Base-by-base conservation (phyloP, 1,140 invertebrate species). In the Sycobia sp. region DNA sequence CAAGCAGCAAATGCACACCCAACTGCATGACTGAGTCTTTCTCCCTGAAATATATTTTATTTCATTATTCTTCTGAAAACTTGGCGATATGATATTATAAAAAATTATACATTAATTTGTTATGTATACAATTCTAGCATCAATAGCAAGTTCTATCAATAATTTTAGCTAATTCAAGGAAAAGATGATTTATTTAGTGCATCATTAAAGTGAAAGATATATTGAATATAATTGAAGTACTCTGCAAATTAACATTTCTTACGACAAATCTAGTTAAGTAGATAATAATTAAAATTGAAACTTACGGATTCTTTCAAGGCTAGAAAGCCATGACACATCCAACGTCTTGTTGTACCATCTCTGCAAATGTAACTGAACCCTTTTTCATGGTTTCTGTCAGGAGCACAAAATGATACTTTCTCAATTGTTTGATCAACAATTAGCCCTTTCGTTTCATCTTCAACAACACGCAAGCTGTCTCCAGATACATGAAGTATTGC, bases 381-480 rank as follows among this genome's bases (percentile, higher is more conserved):
- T 68, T 95, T 91, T 70, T 99, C 96, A 74, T 99, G 94, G 79
- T 98, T 98, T 60, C 97, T 87, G 83, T 99, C 98, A 0, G 98
- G 98, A 9, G 98, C 96, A 83, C 98, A 99, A 81, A 99, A 99
- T 3, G 97, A 99, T 0, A 99, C 98, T 81, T 99, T 99, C 76
- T 99, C 98, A 65, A 99, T 99, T 4, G 97, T 99, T 82, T 99
- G 98, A 84, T 99, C 98, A 14, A 99, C 96, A 67, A 99, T 96
- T 47, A 99, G 85, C 25, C 96, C 97, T 83, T 98, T 99, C 10
- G 96, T 98, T 73, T 98, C 96, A 73, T 99, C 96, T 80, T 99
- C 98, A 0, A 99, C 97, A 1, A 99, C 97, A 9, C 97, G 84
- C 22, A 99, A 82, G 9, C 97, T 96, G 82, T 99, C 97, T 1